phyloP scores from a whole-genome alignment of 2,797 vertebrate genomes.

The Nannoperca australis region DNA sequence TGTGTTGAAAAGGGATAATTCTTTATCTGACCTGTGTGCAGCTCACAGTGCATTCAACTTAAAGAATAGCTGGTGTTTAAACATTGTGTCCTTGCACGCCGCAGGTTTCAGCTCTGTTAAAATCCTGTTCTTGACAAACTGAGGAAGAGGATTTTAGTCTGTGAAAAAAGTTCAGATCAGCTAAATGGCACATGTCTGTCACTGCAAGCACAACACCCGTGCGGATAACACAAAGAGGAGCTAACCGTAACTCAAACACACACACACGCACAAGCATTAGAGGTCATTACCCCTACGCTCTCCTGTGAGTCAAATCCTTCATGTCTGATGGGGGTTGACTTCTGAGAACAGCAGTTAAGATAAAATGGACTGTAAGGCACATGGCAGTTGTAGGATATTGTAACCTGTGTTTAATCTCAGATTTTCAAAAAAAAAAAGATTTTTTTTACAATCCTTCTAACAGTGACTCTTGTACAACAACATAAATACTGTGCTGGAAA shows the following conservation, averaged over 20 bases:
- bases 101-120: not conserved
- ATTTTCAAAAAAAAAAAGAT: slow-evolving; percentile 76
- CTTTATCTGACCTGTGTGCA: not conserved
- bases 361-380: slow-evolving; percentile 92
- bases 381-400: slow-evolving; percentile 92
- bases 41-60: not conserved
- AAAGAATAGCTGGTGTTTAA: not conserved
- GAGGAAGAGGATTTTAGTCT: not conserved
- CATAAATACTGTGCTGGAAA: slow-evolving; percentile 97
- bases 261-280: not conserved
- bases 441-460: slow-evolving; percentile 90
- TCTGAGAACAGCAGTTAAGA: slow-evolving; percentile 51
- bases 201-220: slow-evolving; percentile 11
- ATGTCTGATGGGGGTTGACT: not conserved
- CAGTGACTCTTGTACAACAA: slow-evolving; percentile 96
- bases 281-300: slow-evolving; percentile 2
- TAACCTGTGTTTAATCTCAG: slow-evolving; percentile 88
- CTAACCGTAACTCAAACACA: slow-evolving; percentile 12
- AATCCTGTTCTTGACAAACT: slow-evolving; percentile 8
- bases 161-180: not conserved
- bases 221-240: slow-evolving; percentile 7
- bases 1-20: not conserved
- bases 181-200: slow-evolving; percentile 22
- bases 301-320: slow-evolving; percentile 8
- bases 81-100: not conserved